Evolutionary conservation across 2,113 vertebrate species (phyloP).

Genomic region (Ptilorrhoa leucosticta): DNA sequence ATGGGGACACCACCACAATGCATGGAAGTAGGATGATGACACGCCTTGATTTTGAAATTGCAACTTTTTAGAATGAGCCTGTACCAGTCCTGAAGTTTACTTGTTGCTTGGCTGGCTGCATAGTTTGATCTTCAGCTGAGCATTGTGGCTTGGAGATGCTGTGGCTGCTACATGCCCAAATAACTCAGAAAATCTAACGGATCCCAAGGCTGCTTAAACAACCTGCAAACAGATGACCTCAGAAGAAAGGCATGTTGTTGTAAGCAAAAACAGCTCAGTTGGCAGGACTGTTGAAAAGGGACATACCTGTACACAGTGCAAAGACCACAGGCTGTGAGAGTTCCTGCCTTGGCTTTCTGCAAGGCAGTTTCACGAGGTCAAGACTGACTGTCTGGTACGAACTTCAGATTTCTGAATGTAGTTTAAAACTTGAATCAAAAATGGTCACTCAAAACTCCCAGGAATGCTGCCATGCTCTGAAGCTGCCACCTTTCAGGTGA

Average conservation of each 20-base stretch:
- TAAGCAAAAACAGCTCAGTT: neutral
- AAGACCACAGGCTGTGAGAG: neutral
- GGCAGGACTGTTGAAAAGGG: neutral
- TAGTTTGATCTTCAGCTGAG: neutral
- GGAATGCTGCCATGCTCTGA: neutral
- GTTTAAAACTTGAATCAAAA: neutral
- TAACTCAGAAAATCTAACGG: neutral
- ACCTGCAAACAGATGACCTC: neutral
- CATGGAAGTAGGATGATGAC: neutral
- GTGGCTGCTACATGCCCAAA: neutral
- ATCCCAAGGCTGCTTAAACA: neutral
- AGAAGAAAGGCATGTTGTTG: neutral
- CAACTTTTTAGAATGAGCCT: neutral
- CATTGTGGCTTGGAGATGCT: neutral
- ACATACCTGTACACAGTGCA: fast-evolving
- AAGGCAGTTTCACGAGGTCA: neutral
- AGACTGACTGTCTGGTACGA: neutral
- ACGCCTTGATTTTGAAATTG: neutral
- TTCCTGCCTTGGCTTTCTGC: neutral
- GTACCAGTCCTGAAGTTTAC: neutral
- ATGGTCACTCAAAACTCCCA: neutral
- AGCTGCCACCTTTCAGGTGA: neutral
- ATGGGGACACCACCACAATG: neutral
- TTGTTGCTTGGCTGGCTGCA: neutral
- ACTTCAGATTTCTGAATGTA: neutral